Base-by-base conservation (phyloP, 2,888 invertebrate genomes). In the Drosophila macrospina region DNA sequence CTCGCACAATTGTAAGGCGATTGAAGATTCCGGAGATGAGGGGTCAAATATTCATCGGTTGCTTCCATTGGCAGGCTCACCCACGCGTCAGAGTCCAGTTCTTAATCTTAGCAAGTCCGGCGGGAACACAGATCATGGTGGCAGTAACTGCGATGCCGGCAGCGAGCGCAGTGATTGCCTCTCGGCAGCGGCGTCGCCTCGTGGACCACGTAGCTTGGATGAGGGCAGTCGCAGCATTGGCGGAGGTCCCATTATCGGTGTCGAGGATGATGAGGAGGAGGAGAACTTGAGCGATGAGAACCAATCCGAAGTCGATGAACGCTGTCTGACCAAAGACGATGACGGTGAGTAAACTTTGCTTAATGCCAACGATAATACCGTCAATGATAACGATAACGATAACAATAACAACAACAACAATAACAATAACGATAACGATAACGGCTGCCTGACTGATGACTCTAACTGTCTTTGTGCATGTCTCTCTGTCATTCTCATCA, bases 11-110 rank as follows among this genome's bases (percentile, higher is more conserved):
- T 96, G 97, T 97, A 93, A 95, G 90, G n/a, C 34, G 7, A 20
- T 7, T 28, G 28, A 7, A 7, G 5, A 7, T 7, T 28, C 8
- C 44, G 32, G n/a, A 26, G 13, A 10, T 41, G 47, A 28, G n/a
- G 32, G 13, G 20, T n/a, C n/a, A 37, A 36, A 32, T 36, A 16
- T 26, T 59, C 15, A 50, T 61, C 4, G 39, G 24, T 28, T 37
- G 59, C 26, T n/a, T 30, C 52, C 34, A 30, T 44, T 28, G 11
- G 0, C 78, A 93, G 93, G 80, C 93, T 97, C 97, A 69, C 96
- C 97, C 75, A 96, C 96, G 88, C 96, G 96, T 59, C 97, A 97
- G 93, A 98, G 97, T 95, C 98, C 98, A 71, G 97, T 98, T 79
- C 93, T 98, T 88, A 98, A 98, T 93, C 94, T 98, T 65, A 97